These are phyloP conservation scores for Astyanax mexicanus DNA, from an alignment of 2,797 vertebrate species.

Conservation along the genomic window DNA sequence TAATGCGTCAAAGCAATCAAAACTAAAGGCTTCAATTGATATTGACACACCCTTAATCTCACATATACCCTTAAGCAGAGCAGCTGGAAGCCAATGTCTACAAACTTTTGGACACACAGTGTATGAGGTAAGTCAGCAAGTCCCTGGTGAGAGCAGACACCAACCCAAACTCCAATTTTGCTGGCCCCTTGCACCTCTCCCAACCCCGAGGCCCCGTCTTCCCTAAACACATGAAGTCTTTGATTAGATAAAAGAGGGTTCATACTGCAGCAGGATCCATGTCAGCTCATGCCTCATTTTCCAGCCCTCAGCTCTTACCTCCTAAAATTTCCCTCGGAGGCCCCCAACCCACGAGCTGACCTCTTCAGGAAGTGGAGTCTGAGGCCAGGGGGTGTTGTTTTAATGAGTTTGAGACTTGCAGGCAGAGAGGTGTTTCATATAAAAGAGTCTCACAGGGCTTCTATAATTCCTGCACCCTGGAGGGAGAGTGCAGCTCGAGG, in stretches of 20 bases:
- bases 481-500: conserved; percentile 64
- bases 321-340: not conserved
- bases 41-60: not conserved
- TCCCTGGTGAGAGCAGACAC: not conserved
- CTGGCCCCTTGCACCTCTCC: not conserved
- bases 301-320: conserved; percentile 16
- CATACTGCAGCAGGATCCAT: conserved; percentile 61
- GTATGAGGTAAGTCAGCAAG: not conserved
- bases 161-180: not conserved
- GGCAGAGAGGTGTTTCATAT: conserved; percentile 75
- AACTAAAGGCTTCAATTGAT: no score
- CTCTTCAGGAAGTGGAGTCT: conserved; percentile 63
- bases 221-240: conserved; percentile 59
- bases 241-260: conserved; percentile 59
- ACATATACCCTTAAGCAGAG: no score
- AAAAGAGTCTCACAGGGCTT: conserved; percentile 69
- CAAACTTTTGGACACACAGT: not conserved
- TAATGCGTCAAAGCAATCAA: no score
- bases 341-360: conserved; percentile 49
- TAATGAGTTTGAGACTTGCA: conserved; percentile 67
- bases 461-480: conserved; percentile 66
- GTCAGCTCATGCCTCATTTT: conserved; percentile 53
- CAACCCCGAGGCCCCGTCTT: conserved; percentile 45
- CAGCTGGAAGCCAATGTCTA: not conserved
- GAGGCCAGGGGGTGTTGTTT: conserved; percentile 58